Evolutionary conservation across 2,113 vertebrate species (phyloP).

Genomic region (Chaetodon trifascialis): DNA sequence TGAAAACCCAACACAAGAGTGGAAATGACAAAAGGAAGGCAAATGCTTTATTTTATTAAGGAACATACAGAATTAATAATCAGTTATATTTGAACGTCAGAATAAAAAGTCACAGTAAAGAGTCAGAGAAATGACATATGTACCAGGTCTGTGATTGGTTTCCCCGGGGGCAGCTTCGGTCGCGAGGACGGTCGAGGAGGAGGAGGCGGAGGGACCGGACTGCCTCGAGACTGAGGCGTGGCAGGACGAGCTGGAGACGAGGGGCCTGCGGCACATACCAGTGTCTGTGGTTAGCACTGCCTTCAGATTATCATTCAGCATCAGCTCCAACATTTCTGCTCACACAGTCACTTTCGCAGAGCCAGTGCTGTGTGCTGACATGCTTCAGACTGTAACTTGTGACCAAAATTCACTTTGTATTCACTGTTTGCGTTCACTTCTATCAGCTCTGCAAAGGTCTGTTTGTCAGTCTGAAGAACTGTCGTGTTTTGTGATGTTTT

Average conservation of each 20-base stretch:
- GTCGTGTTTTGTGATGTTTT: neutral
- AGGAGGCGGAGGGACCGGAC: slow-evolving; percentile 90
- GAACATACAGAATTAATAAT: neutral
- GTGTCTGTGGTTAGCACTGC: slow-evolving; percentile 41
- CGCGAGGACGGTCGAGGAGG: slow-evolving; percentile 91
- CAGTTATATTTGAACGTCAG: neutral
- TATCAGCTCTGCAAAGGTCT: too few relatives aligned
- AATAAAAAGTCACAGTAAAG: neutral
- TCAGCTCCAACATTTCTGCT: neutral
- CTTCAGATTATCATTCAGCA: slow-evolving; percentile 28
- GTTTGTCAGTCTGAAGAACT: neutral
- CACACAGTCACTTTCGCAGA: neutral
- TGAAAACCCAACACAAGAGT: neutral
- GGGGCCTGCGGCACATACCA: slow-evolving; percentile 84
- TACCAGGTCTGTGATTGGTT: slow-evolving; percentile 92
- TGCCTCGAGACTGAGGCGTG: slow-evolving; percentile 89
- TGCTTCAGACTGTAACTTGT: neutral
- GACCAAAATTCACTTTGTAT: neutral
- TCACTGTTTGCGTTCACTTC: neutral
- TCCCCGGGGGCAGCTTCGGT: slow-evolving; percentile 94
- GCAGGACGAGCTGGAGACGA: slow-evolving; percentile 93
- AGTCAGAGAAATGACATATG: neutral
- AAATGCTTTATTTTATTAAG: neutral
- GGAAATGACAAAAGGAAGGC: neutral
- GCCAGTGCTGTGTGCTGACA: neutral